Conservation (phyloP, 2,888 invertebrate species). For the Schizaphis graminum region DNA sequence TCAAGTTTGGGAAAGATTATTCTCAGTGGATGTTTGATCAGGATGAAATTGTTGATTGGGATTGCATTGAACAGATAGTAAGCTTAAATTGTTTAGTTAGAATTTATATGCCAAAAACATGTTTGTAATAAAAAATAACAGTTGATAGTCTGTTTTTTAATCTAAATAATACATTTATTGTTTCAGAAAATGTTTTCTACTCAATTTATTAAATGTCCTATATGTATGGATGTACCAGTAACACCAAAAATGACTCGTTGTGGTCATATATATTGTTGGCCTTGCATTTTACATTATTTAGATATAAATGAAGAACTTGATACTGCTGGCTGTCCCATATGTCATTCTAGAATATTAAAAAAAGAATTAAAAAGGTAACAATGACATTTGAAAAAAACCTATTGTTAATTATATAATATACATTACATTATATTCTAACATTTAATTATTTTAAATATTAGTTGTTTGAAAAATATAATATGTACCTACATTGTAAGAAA, state of each 20-base stretch:
- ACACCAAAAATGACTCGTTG: conserved; percentile 94
- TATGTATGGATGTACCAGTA: conserved; percentile 88
- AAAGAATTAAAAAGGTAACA: conserved; percentile 85
- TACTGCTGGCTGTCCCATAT: conserved; percentile 89
- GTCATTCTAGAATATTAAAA: conserved; percentile 85
- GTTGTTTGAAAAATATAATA: background rate
- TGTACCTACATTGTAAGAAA: background rate
- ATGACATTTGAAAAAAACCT: background rate
- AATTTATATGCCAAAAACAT: background rate
- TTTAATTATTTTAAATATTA: background rate
- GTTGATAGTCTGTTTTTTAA: background rate
- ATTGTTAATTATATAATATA: background rate
- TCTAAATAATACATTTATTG: conserved; percentile 49
- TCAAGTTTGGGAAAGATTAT: conserved; percentile 85
- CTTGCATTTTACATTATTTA: conserved; percentile 93
- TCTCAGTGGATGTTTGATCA: conserved; percentile 84
- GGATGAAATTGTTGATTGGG: conserved; percentile 92
- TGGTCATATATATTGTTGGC: conserved; percentile 97
- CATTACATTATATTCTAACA: background rate
- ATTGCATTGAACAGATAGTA: conserved; percentile 92
- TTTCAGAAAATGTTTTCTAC: conserved; percentile 77
- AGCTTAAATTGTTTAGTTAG: conserved; percentile 71
- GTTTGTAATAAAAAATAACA: background rate
- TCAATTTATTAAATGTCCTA: conserved; percentile 86
- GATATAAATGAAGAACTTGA: conserved; percentile 86